A percentile compares a stretch with the other conserved stretches of the same genome.
phyloP scores from a whole-genome alignment of 2,113 vertebrate species.

The Pollachius pollachius region DNA sequence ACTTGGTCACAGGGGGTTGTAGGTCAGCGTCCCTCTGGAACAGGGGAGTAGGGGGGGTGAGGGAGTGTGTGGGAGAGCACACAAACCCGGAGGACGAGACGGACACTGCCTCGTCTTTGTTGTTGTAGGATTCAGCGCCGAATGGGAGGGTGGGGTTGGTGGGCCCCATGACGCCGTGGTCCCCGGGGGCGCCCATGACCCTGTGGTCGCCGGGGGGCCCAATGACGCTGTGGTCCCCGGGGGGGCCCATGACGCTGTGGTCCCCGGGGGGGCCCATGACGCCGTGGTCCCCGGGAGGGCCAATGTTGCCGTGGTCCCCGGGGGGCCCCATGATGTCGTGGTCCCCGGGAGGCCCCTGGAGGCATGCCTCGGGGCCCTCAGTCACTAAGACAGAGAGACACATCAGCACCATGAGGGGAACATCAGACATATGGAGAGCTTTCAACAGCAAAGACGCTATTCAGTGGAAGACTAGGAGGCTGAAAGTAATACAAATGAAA shows the following conservation, averaged over 20 bases:
- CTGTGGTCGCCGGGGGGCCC: slow-evolving; percentile 50
- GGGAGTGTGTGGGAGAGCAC: slow-evolving; percentile 45
- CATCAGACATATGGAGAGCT: background rate
- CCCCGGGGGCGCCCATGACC: slow-evolving; percentile 52
- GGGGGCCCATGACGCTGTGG: slow-evolving; percentile 62
- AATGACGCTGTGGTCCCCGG: slow-evolving; percentile 42
- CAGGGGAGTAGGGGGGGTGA: slow-evolving; percentile 45
- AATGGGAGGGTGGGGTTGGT: slow-evolving; percentile 39
- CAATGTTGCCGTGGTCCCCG: background rate
- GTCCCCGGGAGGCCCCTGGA: slow-evolving; percentile 52
- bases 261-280: slow-evolving; percentile 51
- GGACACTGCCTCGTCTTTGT: background rate
- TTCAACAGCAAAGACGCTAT: too few species aligned
- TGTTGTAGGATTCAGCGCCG: slow-evolving; percentile 61
- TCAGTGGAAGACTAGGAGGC: too few species aligned
- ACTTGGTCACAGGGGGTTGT: slow-evolving; percentile 58
- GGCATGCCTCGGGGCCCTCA: slow-evolving; percentile 74
- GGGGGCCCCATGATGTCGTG: slow-evolving; percentile 60
- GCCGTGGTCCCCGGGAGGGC: slow-evolving; percentile 22
- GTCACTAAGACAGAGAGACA: slow-evolving; percentile 50
- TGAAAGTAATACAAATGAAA: too few species aligned
- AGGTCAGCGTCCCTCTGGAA: slow-evolving; percentile 65
- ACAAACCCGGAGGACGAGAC: background rate
- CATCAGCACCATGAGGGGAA: background rate
- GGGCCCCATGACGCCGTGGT: too few species aligned